These are phyloP conservation scores for Cavia aperea DNA, from an alignment of 2,113 vertebrate genomes.

Conservation along the genomic window DNA sequence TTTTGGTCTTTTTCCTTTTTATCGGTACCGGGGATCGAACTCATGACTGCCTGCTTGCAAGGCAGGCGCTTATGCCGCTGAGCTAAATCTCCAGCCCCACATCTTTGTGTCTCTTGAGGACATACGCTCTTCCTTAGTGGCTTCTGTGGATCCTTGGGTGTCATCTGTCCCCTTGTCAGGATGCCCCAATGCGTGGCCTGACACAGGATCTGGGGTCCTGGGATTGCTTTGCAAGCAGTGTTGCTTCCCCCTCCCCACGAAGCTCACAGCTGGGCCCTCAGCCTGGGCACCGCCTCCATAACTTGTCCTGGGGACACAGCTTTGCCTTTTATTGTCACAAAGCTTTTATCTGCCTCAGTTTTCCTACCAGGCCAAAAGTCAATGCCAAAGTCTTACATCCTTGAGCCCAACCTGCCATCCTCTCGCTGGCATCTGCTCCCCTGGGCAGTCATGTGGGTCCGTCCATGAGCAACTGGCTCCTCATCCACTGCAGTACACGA, in stretches of 20 bases:
- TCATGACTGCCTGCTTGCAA: too few species aligned
- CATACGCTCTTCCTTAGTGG: not conserved
- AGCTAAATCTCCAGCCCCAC: too few species aligned
- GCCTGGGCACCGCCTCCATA: not conserved
- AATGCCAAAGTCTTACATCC: not conserved
- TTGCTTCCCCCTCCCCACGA: too few species aligned
- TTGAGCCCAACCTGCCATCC: not conserved
- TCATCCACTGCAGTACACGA: too few species aligned
- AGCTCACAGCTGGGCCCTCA: not conserved
- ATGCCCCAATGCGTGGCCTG: not conserved
- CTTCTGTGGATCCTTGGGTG: not conserved
- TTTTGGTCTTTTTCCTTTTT: too few species aligned
- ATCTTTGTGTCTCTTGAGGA: not conserved
- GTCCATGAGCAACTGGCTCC: too few species aligned
- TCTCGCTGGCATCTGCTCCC: too few species aligned
- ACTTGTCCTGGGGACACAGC: not conserved
- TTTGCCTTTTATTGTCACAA: not conserved
- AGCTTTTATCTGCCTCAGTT: not conserved
- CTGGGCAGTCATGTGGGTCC: not conserved
- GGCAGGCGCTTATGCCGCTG: too few species aligned
- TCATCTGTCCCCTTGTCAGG: not conserved
- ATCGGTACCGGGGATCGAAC: too few species aligned
- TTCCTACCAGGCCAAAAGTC: not conserved
- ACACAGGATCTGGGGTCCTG: accelerated
- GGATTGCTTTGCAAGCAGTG: not conserved